Percentiles rank a stretch among this genome's conserved stretches.
phyloP scores from a whole-genome alignment of 2,797 vertebrate species.

The Premnoplex brunnescens region DNA sequence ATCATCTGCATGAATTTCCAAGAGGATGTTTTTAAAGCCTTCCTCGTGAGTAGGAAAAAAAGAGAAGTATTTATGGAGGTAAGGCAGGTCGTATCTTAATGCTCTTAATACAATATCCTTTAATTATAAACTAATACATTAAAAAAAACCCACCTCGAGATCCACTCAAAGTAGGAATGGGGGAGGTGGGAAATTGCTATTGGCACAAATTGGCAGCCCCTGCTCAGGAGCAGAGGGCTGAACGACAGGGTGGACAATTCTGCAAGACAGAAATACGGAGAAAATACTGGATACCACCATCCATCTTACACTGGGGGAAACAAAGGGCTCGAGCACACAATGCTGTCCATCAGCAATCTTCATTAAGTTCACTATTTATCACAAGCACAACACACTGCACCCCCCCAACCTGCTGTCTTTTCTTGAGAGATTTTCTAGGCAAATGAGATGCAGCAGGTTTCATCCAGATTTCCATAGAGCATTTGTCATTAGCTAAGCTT shows the following conservation, averaged over 20 bases:
- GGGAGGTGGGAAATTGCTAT: slow-evolving; percentile 15
- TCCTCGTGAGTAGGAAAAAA: neutral
- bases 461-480: slow-evolving; percentile 48
- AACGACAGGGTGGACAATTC: neutral
- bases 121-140: slow-evolving; percentile 23
- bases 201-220: slow-evolving; percentile 45
- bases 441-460: slow-evolving; percentile 70
- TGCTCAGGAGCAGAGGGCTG: neutral
- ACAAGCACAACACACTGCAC: neutral
- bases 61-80: slow-evolving; percentile 30
- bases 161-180: neutral
- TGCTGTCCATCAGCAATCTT: slow-evolving; percentile 40
- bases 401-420: slow-evolving; percentile 16
- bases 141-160: neutral
- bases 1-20: slow-evolving; percentile 57
- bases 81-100: slow-evolving; percentile 18
- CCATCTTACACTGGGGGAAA: neutral
- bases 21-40: slow-evolving; percentile 29
- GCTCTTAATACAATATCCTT: slow-evolving; percentile 17
- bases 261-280: neutral
- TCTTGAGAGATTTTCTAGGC: slow-evolving; percentile 42
- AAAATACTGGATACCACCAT: neutral
- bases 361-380: slow-evolving; percentile 49
- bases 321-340: slow-evolving; percentile 13
- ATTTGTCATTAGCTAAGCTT: slow-evolving; percentile 49